A percentile compares a stretch with the other conserved stretches of the same genome.
phyloP scores from a whole-genome alignment of 2,113 vertebrate genomes.

The Aix galericulata region DNA sequence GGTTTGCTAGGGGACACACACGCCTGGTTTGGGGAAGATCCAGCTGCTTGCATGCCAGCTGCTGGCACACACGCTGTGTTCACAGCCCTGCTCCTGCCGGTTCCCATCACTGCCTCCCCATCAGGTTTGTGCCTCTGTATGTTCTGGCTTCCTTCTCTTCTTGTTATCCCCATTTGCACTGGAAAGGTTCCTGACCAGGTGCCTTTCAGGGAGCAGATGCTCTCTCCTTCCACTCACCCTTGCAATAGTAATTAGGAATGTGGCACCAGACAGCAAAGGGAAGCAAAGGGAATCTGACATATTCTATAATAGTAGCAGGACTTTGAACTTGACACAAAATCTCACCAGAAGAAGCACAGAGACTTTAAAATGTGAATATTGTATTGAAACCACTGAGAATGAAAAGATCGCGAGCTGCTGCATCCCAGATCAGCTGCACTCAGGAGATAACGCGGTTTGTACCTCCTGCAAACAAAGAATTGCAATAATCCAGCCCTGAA shows the following conservation, averaged over 20 bases:
- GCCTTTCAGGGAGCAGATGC: not conserved
- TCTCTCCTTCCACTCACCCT: not conserved
- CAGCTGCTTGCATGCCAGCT: too few relatives aligned
- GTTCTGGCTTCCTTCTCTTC: not conserved
- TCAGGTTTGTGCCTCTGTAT: not conserved
- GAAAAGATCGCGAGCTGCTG: conserved; percentile 3
- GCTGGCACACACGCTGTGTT: too few relatives aligned
- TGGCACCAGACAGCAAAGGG: not conserved
- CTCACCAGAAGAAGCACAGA: not conserved
- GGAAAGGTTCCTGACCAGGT: not conserved
- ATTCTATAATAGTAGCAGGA: not conserved
- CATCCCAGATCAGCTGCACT: conserved; percentile 35
- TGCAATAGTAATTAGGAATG: not conserved
- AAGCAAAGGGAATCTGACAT: not conserved
- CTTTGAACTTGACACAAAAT: not conserved
- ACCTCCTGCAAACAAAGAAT: conserved; percentile 58
- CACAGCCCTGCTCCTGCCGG: not conserved
- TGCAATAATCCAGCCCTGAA: conserved; percentile 36
- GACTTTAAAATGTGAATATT: not conserved
- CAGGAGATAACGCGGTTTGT: not conserved
- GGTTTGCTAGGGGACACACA: too few relatives aligned
- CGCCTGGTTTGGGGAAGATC: too few relatives aligned
- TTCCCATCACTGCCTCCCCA: not conserved
- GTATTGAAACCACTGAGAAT: not conserved
- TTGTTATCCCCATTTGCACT: not conserved